A percentile compares a stretch with the other conserved stretches of the same genome.
phyloP scores from a whole-genome alignment of 2,113 vertebrate species.

The Stigmatopora nigra region DNA sequence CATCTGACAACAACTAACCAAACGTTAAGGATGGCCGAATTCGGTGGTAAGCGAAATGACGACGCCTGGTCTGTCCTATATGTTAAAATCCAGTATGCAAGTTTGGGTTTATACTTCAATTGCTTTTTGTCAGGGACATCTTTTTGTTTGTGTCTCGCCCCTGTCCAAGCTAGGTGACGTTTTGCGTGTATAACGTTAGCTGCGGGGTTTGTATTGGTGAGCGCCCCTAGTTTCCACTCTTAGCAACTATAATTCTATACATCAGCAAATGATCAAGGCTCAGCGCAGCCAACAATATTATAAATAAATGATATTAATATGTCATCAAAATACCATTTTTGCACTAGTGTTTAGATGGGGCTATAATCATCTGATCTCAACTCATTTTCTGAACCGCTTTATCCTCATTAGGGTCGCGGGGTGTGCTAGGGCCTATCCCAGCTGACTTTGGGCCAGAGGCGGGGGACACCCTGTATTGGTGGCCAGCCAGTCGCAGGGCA shows the following conservation, averaged over 20 bases:
- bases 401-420: too few species aligned
- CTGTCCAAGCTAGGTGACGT: conserved; percentile 41
- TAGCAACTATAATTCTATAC: conserved; percentile 1
- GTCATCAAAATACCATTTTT: background rate
- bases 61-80: background rate
- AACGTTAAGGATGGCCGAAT: conserved; percentile 69
- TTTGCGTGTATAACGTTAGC: conserved; percentile 30
- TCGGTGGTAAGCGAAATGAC: conserved; percentile 65
- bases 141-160: conserved; percentile 41
- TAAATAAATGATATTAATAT: background rate
- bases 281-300: background rate
- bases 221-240: background rate
- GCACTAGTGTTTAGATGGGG: too few species aligned
- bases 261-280: background rate
- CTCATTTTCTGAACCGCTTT: too few species aligned
- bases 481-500: too few species aligned
- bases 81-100: background rate
- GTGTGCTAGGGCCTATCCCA: too few species aligned
- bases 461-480: too few species aligned
- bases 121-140: conserved; percentile 1
- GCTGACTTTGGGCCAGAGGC: too few species aligned
- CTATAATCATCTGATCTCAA: too few species aligned
- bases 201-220: conserved; percentile 13
- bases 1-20: conserved; percentile 36
- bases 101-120: too few species aligned